Percentiles rank a stretch among this genome's conserved stretches.
Evolutionary conservation across 2,797 vertebrate genomes (phyloP).

Genomic region (Linurgus olivaceus): DNA sequence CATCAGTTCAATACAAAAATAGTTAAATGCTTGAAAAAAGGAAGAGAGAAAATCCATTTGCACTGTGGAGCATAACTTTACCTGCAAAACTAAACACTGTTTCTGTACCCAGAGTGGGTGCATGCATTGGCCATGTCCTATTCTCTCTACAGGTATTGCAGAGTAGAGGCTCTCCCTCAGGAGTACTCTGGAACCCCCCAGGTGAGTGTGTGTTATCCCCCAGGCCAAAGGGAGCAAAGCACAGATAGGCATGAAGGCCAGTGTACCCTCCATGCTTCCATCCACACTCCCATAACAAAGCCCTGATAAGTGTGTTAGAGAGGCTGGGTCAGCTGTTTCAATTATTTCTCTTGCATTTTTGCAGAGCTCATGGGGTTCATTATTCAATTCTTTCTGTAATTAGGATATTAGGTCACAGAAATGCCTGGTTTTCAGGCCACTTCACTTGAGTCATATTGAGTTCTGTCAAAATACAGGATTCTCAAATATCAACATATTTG

Average conservation of each 20-base stretch:
- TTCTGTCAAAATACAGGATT: not conserved
- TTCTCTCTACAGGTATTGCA: slow-evolving; percentile 17
- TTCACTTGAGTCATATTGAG: not conserved
- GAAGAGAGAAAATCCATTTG: not conserved
- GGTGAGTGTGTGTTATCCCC: not conserved
- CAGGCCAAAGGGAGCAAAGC: not conserved
- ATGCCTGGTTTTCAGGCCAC: not conserved
- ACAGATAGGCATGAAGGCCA: not conserved
- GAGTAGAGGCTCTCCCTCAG: not conserved
- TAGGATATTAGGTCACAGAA: not conserved
- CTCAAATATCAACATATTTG: not conserved
- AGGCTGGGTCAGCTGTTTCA: not conserved
- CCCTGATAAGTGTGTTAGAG: not conserved
- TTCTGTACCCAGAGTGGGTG: not conserved
- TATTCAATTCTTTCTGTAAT: not conserved
- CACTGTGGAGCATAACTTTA: not conserved
- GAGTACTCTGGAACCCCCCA: not conserved
- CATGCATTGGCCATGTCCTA: not conserved
- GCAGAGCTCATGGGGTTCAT: not conserved
- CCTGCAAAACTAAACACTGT: not conserved
- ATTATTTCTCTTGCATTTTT: not conserved
- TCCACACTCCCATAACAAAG: not conserved
- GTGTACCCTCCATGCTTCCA: not conserved
- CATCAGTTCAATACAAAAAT: slow-evolving; percentile 45
- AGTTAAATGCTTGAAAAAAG: not conserved